Evolutionary conservation across 2,113 vertebrate genomes (phyloP), one percentile per base, ranked within the genome.

Genomic region (Barbus barbus): DNA sequence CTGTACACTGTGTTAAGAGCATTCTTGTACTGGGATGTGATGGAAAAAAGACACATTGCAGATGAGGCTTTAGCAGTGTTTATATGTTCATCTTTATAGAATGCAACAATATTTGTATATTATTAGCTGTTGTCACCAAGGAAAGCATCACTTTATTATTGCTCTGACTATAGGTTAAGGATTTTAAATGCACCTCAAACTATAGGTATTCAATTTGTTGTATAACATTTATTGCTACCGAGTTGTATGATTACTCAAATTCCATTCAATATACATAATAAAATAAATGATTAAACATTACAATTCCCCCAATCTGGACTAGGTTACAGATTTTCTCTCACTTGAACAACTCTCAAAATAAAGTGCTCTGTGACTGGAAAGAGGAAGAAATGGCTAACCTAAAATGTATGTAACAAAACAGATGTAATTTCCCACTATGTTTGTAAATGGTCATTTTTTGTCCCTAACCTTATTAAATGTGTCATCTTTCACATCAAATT

Each of bases 11-110:
- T 18, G 67, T 79, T 77, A 74, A 81, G 61, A 83, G 82, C 69
- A 69, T 86, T 83, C 77, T 84, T 84, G 77, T 46, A 86, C 71
- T 60, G 31, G 28, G 71, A 46, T 56, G 11, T 72, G 56, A 41
- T 86, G 24, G 78, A 46, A 83, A n/a, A 86, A 58, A 80, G 75
- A 65, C 51, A 58, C 28, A n/a, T n/a, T 63, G 31, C 53, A 65
- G 53, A 41, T 36, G 31, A 79, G 51, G 20, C 36, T 51, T 74
- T 44, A 58, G 73, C 31, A 51, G 75, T 53, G 71, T 73, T 79
- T 79, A 36, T 58, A n/a, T 77, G 56, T 69, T 75, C 24, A 13
- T 9, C 11, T 69, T 28, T 81, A 16, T 18, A 63, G 22, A 18
- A 24, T 38, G 48, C 58, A 18, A 9, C 31, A 24, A 31, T 22